phyloP scores from a whole-genome alignment of 1,140 invertebrate genomes.

The Ostrea denselamellosa region DNA sequence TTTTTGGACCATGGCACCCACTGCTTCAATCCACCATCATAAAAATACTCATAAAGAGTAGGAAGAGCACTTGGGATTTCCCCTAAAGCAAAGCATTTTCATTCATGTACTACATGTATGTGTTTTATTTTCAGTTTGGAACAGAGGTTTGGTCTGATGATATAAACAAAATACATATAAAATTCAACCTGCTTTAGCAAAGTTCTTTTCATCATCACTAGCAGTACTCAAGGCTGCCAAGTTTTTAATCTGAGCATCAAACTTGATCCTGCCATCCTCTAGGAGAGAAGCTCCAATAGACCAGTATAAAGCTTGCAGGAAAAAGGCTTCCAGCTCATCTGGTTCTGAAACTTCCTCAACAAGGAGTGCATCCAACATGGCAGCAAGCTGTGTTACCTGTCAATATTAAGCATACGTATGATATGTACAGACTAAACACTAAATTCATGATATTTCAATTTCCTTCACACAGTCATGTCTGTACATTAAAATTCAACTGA shows the following conservation, averaged over 20 bases:
- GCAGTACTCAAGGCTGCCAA: slow-evolving; percentile 85
- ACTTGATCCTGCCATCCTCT: slow-evolving; percentile 84
- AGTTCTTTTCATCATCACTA: slow-evolving; percentile 78
- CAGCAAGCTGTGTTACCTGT: slow-evolving; percentile 90
- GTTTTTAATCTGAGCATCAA: slow-evolving; percentile 90
- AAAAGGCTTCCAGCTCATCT: slow-evolving; percentile 84
- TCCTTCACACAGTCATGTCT: no score
- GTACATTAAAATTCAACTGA: no score
- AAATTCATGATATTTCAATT: no score
- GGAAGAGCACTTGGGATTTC: slow-evolving; percentile 85
- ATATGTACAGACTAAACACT: no score
- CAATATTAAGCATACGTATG: background rate
- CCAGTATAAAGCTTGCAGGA: slow-evolving; percentile 89
- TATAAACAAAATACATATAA: no score
- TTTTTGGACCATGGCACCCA: slow-evolving; percentile 93
- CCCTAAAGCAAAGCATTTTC: slow-evolving; percentile 76
- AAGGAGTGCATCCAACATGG: slow-evolving; percentile 85
- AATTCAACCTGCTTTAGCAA: slow-evolving; percentile 82
- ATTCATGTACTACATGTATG: no score
- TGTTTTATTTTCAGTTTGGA: no score
- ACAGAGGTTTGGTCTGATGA: no score
- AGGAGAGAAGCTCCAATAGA: slow-evolving; percentile 89
- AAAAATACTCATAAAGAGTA: slow-evolving; percentile 89
- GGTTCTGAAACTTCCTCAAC: slow-evolving; percentile 79
- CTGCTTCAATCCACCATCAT: slow-evolving; percentile 83